Evolutionary conservation across 2,113 vertebrate species (phyloP).

Genomic region (Lethenteron camtschaticum): DNA sequence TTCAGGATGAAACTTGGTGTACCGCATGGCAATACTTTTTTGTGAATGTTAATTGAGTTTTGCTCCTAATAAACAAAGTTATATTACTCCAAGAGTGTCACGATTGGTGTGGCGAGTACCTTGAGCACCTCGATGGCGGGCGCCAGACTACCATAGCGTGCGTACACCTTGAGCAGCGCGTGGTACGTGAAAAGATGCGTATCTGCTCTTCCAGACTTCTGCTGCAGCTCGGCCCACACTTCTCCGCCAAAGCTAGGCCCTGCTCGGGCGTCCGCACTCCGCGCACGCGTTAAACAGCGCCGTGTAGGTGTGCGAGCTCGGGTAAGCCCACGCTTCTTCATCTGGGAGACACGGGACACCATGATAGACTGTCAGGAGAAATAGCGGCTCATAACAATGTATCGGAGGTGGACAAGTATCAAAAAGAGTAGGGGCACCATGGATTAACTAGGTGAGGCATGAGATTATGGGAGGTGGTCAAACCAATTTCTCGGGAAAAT

Average conservation of each 20-base stretch:
- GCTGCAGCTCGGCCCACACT: constrained; percentile 42
- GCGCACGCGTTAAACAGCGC: constrained; percentile 82
- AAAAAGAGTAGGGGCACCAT: no score
- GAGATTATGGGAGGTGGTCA: no score
- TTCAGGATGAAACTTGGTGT: not conserved
- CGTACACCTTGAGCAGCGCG: constrained; percentile 49
- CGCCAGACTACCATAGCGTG: constrained; percentile 40
- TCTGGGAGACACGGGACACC: constrained; percentile 21
- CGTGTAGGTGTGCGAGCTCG: constrained; percentile 55
- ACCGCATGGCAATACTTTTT: not conserved
- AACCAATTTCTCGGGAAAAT: no score
- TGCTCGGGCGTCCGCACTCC: constrained; percentile 37
- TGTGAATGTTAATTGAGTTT: no score
- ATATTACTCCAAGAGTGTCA: no score
- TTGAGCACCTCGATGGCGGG: constrained; percentile 46
- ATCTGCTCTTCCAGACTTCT: constrained; percentile 12
- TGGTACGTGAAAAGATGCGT: constrained; percentile 45
- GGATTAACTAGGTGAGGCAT: no score
- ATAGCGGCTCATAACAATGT: no score
- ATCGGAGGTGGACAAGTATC: no score
- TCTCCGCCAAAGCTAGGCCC: constrained; percentile 44
- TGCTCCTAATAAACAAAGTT: no score
- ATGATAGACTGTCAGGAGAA: no score
- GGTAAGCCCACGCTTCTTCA: constrained; percentile 65
- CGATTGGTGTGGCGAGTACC: constrained; percentile 21